phyloP scores from a whole-genome alignment of 2,113 vertebrate genomes.

The Zonotrichia leucophrys region DNA sequence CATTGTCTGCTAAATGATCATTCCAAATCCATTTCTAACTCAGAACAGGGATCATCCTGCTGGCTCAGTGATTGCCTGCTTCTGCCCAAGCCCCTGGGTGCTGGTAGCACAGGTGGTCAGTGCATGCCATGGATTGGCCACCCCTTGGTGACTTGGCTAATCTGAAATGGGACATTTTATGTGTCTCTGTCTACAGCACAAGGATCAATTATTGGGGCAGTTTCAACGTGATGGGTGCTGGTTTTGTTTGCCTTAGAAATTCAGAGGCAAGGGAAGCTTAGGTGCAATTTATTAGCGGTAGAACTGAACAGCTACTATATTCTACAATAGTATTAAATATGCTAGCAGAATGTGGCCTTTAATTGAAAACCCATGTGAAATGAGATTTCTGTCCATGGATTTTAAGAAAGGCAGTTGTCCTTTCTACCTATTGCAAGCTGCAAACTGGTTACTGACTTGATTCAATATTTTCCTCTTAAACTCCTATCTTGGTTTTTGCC shows the following conservation, averaged over 20 bases:
- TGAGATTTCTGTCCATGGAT: background rate
- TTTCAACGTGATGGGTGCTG: background rate
- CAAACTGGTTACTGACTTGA: background rate
- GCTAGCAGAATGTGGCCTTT: background rate
- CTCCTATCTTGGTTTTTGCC: background rate
- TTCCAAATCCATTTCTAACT: background rate
- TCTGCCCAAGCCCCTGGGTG: background rate
- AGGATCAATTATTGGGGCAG: background rate
- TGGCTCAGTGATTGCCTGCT: background rate
- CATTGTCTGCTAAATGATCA: background rate
- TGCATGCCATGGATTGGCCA: background rate
- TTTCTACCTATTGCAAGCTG: background rate
- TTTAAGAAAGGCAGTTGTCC: background rate
- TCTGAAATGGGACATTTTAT: background rate
- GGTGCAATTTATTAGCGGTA: background rate
- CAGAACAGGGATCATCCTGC: background rate
- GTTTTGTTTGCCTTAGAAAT: background rate
- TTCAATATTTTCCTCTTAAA: background rate
- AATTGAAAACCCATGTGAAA: background rate
- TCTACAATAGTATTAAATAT: background rate
- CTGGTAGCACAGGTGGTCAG: background rate
- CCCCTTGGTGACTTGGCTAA: background rate
- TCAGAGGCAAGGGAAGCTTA: background rate
- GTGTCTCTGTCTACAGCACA: fast-evolving
- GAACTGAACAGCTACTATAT: background rate